These are phyloP conservation scores for Edolisoma coerulescens DNA, from an alignment of 2,113 vertebrate species.

Conservation along the genomic window DNA sequence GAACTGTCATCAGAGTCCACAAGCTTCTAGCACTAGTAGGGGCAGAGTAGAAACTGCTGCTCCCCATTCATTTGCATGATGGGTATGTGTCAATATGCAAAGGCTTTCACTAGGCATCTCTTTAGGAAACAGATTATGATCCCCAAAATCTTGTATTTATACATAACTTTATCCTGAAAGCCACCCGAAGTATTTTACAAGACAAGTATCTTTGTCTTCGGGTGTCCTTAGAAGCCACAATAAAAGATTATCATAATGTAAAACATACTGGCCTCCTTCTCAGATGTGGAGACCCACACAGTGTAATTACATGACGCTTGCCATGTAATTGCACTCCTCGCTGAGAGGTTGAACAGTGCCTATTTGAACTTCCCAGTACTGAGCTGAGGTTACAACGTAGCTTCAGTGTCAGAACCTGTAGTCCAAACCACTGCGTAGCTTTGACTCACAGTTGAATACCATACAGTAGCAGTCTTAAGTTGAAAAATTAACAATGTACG, in stretches of 20 bases:
- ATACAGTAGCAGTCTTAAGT: constrained; percentile 9
- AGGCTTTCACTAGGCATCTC: constrained; percentile 1
- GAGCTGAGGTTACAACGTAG: background rate
- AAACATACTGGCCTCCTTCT: background rate
- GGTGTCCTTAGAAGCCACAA: background rate
- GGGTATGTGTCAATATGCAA: background rate
- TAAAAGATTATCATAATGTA: background rate
- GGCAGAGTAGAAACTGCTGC: background rate
- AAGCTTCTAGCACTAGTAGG: background rate
- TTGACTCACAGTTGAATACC: constrained; percentile 6
- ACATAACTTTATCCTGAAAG: background rate
- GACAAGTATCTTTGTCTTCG: background rate
- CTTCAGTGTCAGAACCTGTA: background rate
- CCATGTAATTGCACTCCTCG: background rate
- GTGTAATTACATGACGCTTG: background rate
- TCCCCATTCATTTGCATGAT: constrained; percentile 22
- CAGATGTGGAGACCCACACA: background rate
- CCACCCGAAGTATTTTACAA: background rate
- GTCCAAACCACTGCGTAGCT: background rate
- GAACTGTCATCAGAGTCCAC: background rate
- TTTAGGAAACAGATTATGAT: background rate
- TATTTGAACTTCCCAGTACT: background rate
- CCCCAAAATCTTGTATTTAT: background rate
- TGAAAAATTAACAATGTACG: constrained; percentile 62
- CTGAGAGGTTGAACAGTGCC: background rate